A percentile compares a stretch with the other conserved stretches of the same genome.
Conservation (phyloP, 2,888 invertebrate genomes). For the Vanessa cardui region DNA sequence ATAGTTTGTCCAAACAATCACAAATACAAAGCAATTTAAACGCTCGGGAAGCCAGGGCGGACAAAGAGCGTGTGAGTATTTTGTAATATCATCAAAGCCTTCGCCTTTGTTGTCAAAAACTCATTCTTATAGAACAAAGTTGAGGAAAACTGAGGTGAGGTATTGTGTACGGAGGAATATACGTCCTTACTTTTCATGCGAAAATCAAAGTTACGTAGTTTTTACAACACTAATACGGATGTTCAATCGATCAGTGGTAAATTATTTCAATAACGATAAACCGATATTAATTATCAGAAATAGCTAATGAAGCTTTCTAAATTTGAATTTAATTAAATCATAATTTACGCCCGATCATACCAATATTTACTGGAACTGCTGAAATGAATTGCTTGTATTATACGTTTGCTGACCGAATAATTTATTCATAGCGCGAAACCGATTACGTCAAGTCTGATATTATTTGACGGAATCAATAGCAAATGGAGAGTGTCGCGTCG, state of each 20-base stretch:
- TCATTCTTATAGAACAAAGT: background rate
- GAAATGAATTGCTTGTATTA: conserved; percentile 28
- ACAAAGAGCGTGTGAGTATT: background rate
- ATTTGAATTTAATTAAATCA: conserved; percentile 25
- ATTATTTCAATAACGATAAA: background rate
- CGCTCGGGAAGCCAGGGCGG: no score
- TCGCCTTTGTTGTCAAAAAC: background rate
- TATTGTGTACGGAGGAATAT: no score
- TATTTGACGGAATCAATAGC: conserved; percentile 24
- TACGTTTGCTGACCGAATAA: conserved; percentile 26
- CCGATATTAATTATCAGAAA: conserved; percentile 3
- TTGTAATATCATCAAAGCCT: background rate
- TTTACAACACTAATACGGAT: background rate
- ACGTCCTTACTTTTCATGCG: no score
- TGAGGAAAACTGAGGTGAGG: background rate
- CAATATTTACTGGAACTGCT: conserved; percentile 22
- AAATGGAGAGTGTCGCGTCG: conserved; percentile 4
- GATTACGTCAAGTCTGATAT: conserved; percentile 25
- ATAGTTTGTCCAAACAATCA: no score
- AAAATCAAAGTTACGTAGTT: no score
- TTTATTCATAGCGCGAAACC: conserved; percentile 25
- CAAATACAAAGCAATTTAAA: no score
- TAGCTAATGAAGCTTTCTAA: conserved; percentile 12
- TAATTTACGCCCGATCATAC: conserved; percentile 22
- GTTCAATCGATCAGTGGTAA: background rate